phyloP scores from a whole-genome alignment of 2,797 vertebrate genomes.

The Rhyacichthys aspro region DNA sequence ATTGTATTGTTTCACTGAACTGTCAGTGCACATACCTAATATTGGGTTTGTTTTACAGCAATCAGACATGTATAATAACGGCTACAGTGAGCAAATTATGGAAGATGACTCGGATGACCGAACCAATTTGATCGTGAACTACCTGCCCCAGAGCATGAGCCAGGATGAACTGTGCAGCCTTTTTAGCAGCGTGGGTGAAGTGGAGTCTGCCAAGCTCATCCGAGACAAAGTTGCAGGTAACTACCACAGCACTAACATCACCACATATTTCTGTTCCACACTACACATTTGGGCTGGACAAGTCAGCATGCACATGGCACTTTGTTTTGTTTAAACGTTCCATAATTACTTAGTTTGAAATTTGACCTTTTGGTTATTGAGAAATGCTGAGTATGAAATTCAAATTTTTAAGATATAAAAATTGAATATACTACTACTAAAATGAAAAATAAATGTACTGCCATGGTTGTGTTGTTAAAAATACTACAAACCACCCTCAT shows the following conservation, averaged over 20 bases:
- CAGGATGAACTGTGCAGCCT: constrained; percentile 95
- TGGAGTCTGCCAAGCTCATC: constrained; percentile 97
- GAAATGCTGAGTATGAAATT: no score
- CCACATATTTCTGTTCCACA: not conserved
- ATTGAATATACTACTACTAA: no score
- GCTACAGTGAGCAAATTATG: constrained; percentile 92
- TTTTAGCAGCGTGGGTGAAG: constrained; percentile 95
- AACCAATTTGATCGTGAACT: constrained; percentile 98
- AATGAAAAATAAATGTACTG: no score
- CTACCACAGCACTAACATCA: not conserved
- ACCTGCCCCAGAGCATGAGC: constrained; percentile 98
- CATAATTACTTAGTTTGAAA: no score
- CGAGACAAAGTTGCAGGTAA: constrained; percentile 98
- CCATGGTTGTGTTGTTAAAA: no score
- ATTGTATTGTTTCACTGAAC: not conserved
- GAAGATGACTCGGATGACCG: constrained; percentile 90
- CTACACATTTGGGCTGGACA: not conserved
- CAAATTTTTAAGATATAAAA: no score
- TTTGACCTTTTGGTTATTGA: no score
- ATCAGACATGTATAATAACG: constrained; percentile 84
- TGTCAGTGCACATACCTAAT: not conserved
- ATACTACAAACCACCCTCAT: no score
- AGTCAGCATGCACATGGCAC: no score
- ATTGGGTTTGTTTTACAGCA: not conserved
- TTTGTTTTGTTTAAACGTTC: no score